Evolutionary conservation across 1,140 invertebrate genomes (phyloP).

Genomic region (Drosophila teissieri): DNA sequence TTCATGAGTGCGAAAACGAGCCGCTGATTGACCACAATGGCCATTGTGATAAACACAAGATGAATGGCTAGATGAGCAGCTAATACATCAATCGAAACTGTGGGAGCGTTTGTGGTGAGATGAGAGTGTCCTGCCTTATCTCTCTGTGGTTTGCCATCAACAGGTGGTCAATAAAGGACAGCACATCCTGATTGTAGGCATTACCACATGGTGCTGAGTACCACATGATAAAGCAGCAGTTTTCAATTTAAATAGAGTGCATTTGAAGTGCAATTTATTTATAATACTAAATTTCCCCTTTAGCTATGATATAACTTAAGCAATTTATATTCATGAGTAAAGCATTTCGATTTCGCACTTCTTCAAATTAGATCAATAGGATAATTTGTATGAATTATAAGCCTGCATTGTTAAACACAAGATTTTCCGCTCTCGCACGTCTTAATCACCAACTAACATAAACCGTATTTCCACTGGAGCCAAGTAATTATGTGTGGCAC

Average conservation of each 20-base stretch:
- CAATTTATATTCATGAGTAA: no score
- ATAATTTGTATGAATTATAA: no score
- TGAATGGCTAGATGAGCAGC: conserved; percentile 34
- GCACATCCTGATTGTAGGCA: conserved; percentile 1
- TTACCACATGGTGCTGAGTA: background rate
- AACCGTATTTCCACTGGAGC: background rate
- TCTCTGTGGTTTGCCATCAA: conserved; percentile 21
- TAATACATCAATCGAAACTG: conserved; percentile 49
- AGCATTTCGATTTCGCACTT: no score
- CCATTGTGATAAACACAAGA: conserved; percentile 26
- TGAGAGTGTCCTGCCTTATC: background rate
- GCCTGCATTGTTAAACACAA: no score
- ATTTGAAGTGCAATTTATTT: background rate
- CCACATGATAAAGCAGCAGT: background rate
- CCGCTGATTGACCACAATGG: conserved; percentile 46
- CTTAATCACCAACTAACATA: conserved; percentile 9
- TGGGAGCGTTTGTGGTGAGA: conserved; percentile 16
- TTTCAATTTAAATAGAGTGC: background rate
- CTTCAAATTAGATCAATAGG: no score
- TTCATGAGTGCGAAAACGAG: conserved; percentile 42
- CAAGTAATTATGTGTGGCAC: conserved; percentile 24
- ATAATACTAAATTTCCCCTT: no score
- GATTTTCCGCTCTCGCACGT: background rate
- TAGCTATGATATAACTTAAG: no score
- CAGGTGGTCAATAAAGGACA: conserved; percentile 23